Conservation (phyloP, 2,888 invertebrate species). For the Prosopocoilus inquinatus region DNA sequence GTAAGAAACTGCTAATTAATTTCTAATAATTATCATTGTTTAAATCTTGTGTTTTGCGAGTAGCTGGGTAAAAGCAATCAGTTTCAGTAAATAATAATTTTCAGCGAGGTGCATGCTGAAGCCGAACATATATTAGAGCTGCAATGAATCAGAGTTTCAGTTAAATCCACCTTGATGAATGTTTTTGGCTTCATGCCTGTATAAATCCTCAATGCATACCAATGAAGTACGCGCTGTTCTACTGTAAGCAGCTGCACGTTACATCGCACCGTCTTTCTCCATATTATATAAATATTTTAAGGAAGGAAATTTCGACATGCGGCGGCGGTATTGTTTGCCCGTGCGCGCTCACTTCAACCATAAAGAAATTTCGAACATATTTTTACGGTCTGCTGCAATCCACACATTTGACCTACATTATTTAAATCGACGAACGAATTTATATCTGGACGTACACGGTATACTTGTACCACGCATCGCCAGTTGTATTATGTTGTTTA, state of each 20-base stretch:
- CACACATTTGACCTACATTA: too few relatives aligned
- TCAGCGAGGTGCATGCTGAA: slow-evolving; percentile 43
- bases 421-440: too few relatives aligned
- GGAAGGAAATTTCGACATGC: slow-evolving; percentile 2
- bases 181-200: slow-evolving; percentile 55
- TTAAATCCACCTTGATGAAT: slow-evolving; percentile 56
- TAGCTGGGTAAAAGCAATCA: slow-evolving; percentile 39
- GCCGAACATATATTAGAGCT: slow-evolving; percentile 52
- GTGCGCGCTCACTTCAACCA: slow-evolving; percentile 1
- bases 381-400: neutral
- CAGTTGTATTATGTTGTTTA: too few relatives aligned
- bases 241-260: slow-evolving; percentile 15
- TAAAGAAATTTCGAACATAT: slow-evolving; percentile 5
- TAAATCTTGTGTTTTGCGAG: slow-evolving; percentile 14
- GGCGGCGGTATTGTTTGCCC: neutral
- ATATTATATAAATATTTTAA: slow-evolving; percentile 14
- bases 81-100: slow-evolving; percentile 49
- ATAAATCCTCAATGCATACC: slow-evolving; percentile 55
- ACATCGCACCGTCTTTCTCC: slow-evolving; percentile 14
- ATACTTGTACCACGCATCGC: too few relatives aligned
- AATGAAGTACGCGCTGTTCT: slow-evolving; percentile 51
- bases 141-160: slow-evolving; percentile 55
- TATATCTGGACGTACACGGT: too few relatives aligned
- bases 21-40: slow-evolving; percentile 13
- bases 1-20: neutral